These are phyloP conservation scores for Cynopterus brachyotis DNA, from an alignment of 2,113 vertebrate species.

Conservation along the genomic window DNA sequence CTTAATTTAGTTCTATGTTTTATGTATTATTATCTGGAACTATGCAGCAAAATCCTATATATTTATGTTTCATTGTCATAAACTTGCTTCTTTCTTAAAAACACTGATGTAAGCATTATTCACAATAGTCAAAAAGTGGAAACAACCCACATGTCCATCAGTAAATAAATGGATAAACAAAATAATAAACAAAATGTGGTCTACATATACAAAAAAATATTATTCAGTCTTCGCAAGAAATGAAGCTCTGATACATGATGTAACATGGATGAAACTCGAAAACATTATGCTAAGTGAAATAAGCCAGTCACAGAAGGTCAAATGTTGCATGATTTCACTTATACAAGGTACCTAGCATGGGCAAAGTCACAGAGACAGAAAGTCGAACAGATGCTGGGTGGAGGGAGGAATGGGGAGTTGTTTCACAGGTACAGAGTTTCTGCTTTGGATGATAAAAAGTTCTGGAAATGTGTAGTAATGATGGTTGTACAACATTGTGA, in stretches of 20 bases:
- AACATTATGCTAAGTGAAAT: not conserved
- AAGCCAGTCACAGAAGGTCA: not conserved
- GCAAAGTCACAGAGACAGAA: not conserved
- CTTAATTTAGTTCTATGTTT: not conserved
- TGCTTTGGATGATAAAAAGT: not conserved
- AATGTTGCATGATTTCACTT: not conserved
- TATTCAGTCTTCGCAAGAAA: not conserved
- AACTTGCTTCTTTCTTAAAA: not conserved
- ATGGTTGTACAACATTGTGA: not conserved
- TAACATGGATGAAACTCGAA: not conserved
- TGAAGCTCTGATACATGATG: not conserved
- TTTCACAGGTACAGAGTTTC: not conserved
- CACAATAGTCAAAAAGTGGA: not conserved
- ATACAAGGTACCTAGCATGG: accelerated
- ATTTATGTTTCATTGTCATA: not conserved
- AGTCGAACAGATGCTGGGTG: not conserved
- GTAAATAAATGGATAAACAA: not conserved
- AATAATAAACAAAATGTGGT: not conserved
- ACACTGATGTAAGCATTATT: not conserved
- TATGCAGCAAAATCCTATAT: not conserved
- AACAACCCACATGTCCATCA: not conserved
- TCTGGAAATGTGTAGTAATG: not conserved
- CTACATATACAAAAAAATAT: not conserved
- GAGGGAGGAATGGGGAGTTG: not conserved
- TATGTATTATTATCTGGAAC: not conserved